Conservation (phyloP, 1,140 invertebrate genomes). For the Scaptomyza hsui region DNA sequence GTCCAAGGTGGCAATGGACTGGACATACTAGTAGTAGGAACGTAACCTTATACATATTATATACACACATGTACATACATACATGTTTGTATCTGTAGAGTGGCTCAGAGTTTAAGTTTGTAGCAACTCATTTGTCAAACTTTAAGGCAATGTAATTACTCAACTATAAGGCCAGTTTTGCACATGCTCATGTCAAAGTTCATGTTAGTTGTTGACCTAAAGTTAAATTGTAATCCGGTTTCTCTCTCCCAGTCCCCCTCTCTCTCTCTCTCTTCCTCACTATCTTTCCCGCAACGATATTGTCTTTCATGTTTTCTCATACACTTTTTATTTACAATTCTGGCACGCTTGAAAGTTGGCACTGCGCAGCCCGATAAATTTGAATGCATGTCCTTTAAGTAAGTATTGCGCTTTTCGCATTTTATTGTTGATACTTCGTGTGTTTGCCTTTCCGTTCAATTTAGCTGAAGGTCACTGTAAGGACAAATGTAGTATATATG, state of each 20-base stretch:
- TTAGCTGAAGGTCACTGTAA: slow-evolving; percentile 1
- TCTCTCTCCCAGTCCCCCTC: background rate
- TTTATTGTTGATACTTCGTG: background rate
- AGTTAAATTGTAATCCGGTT: slow-evolving; percentile 15
- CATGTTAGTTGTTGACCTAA: slow-evolving; percentile 23
- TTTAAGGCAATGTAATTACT: slow-evolving; percentile 24
- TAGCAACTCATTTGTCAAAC: slow-evolving; percentile 23
- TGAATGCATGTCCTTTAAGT: background rate
- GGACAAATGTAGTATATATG: background rate
- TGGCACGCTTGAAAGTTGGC: background rate
- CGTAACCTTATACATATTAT: slow-evolving; percentile 4
- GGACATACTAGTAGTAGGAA: slow-evolving; percentile 7
- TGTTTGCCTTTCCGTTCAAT: background rate
- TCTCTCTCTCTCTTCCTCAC: no score
- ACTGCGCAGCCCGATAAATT: slow-evolving; percentile 1
- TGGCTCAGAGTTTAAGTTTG: slow-evolving; percentile 1
- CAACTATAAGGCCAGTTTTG: slow-evolving; percentile 18
- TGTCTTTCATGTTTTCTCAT: background rate
- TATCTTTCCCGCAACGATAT: background rate
- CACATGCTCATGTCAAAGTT: slow-evolving; percentile 10
- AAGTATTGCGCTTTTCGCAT: slow-evolving; percentile 1
- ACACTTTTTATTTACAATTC: background rate
- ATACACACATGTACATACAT: slow-evolving; percentile 1
- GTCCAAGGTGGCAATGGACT: slow-evolving; percentile 45
- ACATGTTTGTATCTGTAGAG: background rate